phyloP scores from a whole-genome alignment of 2,888 invertebrate species.

The Mimachlamys varia region DNA sequence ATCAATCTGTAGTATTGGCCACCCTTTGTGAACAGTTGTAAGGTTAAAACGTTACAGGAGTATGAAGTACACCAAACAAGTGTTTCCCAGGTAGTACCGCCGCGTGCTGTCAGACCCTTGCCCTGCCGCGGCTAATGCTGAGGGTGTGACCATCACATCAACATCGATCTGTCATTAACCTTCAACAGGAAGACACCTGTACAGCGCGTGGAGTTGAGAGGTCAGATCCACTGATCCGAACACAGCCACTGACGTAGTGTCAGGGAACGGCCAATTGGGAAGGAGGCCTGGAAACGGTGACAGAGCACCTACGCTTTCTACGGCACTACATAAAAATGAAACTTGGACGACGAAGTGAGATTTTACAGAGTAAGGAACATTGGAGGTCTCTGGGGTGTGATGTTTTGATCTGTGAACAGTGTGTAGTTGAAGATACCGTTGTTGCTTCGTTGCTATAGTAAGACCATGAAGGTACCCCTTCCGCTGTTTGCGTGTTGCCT shows the following conservation, averaged over 20 bases:
- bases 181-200: constrained; percentile 4
- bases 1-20: neutral
- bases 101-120: neutral
- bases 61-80: neutral
- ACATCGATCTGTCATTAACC: constrained; percentile 34
- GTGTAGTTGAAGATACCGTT: neutral
- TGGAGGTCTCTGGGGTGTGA: neutral
- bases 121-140: neutral
- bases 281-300: neutral
- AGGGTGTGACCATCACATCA: constrained; percentile 14
- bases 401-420: neutral
- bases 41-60: neutral
- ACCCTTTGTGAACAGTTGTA: neutral
- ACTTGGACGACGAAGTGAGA: constrained; percentile 13
- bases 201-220: neutral
- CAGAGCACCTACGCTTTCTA: constrained; percentile 17
- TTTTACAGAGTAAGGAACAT: neutral
- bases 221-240: constrained; percentile 10
- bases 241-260: neutral
- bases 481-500: neutral
- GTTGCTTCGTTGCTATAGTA: neutral
- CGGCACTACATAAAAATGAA: constrained; percentile 9
- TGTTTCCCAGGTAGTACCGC: neutral
- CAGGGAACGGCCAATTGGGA: constrained; percentile 1
- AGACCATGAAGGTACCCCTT: constrained; percentile 6